Conservation (phyloP, 2,797 vertebrate genomes). For the Eospalax fontanierii region DNA sequence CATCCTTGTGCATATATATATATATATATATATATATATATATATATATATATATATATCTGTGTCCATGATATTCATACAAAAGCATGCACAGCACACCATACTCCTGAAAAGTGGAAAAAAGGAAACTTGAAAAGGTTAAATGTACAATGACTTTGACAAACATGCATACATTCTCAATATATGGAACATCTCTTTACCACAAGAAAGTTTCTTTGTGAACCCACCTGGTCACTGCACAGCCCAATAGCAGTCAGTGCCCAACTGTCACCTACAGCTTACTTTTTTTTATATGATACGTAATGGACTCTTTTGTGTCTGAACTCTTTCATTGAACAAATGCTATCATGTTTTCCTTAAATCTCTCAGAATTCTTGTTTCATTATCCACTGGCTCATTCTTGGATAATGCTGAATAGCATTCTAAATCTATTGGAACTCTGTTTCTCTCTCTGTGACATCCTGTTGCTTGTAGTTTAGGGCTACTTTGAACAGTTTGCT, state of each 20-base stretch:
- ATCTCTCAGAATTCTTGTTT: background rate
- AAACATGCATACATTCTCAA: background rate
- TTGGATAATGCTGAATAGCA: background rate
- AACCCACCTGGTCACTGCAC: background rate
- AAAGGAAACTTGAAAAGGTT: background rate
- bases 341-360: background rate
- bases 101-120: background rate
- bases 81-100: background rate
- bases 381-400: background rate
- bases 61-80: too few species aligned
- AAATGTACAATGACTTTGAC: background rate
- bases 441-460: background rate
- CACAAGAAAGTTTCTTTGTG: background rate
- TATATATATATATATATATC: background rate
- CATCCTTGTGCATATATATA: background rate
- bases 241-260: background rate
- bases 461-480: background rate
- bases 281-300: background rate
- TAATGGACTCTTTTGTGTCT: background rate
- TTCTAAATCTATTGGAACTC: background rate
- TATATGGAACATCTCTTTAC: background rate
- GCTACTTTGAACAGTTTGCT: background rate
- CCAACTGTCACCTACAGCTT: background rate
- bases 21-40: too few species aligned
- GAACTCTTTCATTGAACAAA: background rate